These are phyloP conservation scores for Drosophila colorata DNA, from an alignment of 2,888 invertebrate genomes.

Conservation along the genomic window DNA sequence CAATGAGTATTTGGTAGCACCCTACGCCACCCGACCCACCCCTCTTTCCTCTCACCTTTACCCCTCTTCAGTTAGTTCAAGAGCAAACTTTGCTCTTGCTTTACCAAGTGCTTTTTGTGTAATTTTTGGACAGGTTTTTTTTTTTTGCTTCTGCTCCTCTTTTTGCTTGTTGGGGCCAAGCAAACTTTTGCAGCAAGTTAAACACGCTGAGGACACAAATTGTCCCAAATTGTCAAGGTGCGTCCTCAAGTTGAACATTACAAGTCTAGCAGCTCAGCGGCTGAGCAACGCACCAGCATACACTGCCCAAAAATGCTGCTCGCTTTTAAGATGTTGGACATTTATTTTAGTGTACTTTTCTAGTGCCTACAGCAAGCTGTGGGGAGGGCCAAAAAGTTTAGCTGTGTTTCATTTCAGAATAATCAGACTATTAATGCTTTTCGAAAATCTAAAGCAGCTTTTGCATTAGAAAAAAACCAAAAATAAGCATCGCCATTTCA, in stretches of 20 bases:
- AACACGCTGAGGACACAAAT: constrained; percentile 25
- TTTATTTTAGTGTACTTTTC: constrained; percentile 34
- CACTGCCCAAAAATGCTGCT: constrained; percentile 16
- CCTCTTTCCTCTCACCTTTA: too few species aligned
- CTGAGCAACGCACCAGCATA: not conserved
- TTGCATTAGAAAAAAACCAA: too few species aligned
- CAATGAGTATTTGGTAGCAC: constrained; percentile 5
- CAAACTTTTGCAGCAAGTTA: constrained; percentile 44
- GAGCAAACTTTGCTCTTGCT: constrained; percentile 29
- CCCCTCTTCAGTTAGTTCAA: not conserved
- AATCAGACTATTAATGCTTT: too few species aligned
- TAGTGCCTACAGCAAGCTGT: constrained; percentile 5
- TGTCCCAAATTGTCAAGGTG: constrained; percentile 43
- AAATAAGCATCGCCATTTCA: too few species aligned
- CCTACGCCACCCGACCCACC: not conserved
- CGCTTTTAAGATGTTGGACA: constrained; percentile 15
- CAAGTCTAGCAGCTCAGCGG: not conserved
- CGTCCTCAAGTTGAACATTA: constrained; percentile 16
- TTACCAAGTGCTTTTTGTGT: constrained; percentile 14
- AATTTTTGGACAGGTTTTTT: constrained; percentile 23
- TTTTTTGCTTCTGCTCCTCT: not conserved
- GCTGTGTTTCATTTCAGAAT: not conserved
- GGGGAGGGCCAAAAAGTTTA: not conserved
- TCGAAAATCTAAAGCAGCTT: too few species aligned
- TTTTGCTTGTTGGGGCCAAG: constrained; percentile 5